phyloP scores from a whole-genome alignment of 2,797 vertebrate genomes.

The Toxotes lorentzi region DNA sequence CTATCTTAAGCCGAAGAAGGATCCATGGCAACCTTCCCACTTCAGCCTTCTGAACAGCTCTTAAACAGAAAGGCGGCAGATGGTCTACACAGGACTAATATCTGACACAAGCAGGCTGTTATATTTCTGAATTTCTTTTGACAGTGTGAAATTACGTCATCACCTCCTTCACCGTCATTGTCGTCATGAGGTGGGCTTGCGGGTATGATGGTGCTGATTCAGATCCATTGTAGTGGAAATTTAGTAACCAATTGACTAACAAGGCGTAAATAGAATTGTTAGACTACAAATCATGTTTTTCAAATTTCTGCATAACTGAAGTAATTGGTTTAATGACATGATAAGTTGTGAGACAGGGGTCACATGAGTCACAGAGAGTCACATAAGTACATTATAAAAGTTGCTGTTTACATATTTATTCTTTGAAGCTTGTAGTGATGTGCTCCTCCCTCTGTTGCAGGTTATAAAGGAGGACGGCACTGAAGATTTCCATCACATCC shows the following conservation, averaged over 20 bases:
- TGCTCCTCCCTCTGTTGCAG: not conserved
- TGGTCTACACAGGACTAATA: constrained; percentile 26
- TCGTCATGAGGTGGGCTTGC: not conserved
- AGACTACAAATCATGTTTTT: not conserved
- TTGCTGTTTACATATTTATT: too few species aligned
- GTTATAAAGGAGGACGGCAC: too few species aligned
- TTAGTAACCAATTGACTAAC: not conserved
- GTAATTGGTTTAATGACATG: not conserved
- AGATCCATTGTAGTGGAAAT: not conserved
- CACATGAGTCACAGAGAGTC: not conserved
- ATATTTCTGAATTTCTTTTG: constrained; percentile 26
- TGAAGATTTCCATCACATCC: too few species aligned
- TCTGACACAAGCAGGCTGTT: constrained; percentile 20
- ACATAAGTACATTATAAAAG: not conserved
- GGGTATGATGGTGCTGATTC: not conserved
- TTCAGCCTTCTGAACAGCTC: constrained; percentile 45
- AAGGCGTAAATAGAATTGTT: not conserved
- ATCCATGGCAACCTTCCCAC: constrained; percentile 66
- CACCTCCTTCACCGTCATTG: not conserved
- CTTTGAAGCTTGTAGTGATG: not conserved
- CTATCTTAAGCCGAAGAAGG: constrained; percentile 42
- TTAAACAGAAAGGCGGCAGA: constrained; percentile 56
- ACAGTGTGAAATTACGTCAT: constrained; percentile 28
- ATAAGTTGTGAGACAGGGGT: not conserved
- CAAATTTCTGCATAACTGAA: not conserved